Evolutionary conservation across 2,113 vertebrate genomes (phyloP), one percentile per base, ranked within the genome.

Genomic region (Telmatochromis sp.): DNA sequence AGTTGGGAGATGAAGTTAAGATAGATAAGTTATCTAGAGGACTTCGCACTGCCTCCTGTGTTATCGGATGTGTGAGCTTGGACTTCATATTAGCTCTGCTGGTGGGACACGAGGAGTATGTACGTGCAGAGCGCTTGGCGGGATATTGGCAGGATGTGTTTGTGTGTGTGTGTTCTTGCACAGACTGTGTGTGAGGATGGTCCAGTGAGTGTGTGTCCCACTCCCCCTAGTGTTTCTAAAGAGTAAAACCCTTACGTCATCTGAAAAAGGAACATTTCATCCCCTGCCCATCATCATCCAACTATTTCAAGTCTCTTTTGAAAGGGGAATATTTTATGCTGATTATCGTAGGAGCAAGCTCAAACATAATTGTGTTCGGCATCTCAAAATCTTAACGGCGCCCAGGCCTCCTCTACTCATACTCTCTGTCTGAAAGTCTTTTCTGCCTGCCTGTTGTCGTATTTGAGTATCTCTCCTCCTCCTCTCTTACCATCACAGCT

Each of bases 191-290:
- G 85, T 81, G 47, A 92, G 57, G 42, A 86, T 23, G 35, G 79
- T 68, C 85, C 88, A 91, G 89, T 90, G 83, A 87, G 93, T 87
- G 91, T 92, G 94, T 57, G 84, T 90, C 93, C 89, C 82, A 90
- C 95, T 94, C 95, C 95, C 95, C 95, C 95, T 96, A 94, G 92
- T 95, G 95, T 73, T 86, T 51, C 82, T 85, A 87, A 55, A 2
- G 9, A 87, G 95, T 79, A 94, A 87, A 95, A 85, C 95, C 91
- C 92, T 95, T 94, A 96, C 94, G 92, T 96, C 94, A 96, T 94
- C 92, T 83, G 35, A 37, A 89, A 86, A 45, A 84, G 28, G 89
- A 68, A 73, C 83, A 88, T 58, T 83, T 92, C 33, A 88, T 82
- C 51, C 33, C 40, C 37, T 54, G 40, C 73, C 37, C 55, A 80